Evolutionary conservation across 1,140 invertebrate genomes (phyloP), one percentile per base, ranked within the genome.

Genomic region (Zaprionus inermis): DNA sequence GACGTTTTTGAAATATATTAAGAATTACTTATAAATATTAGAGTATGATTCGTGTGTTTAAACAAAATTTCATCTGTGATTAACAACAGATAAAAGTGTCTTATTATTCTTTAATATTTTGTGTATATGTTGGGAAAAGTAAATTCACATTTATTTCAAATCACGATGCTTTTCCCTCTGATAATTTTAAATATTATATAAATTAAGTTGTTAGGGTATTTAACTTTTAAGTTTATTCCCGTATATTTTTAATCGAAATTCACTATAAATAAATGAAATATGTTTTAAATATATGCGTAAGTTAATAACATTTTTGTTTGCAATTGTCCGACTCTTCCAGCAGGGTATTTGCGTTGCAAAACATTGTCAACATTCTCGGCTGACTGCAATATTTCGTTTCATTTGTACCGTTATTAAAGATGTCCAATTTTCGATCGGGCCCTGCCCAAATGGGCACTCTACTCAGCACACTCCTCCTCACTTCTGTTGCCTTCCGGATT

Each of bases 371-470:
- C 38, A 44, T 44, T 41, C 0, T 5, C 18, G 11, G n/a, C 16
- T 54, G 56, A 12, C 44, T 18, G 52, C 44, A 65, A 55, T 81
- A 41, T 71, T 71, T 65, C 20, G 54, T 51, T 65, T 20, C 52
- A 60, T 66, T 66, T 64, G 54, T 60, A 5, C 44, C 28, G 70
- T 73, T 64, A 63, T 70, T 63, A 56, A 70, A 58, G 58, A 57
- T 52, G 66, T 49, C 44, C 16, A 68, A 67, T 52, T 61, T 75
- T 78, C 76, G 76, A 58, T 77, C 49, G 55, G 59, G 16, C 22
- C 16, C 34, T 7, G 12, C 20, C 7, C 30, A 24, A 24, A 24
- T 24, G 22, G 52, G 51, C 20, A 70, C 55, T 6, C 59, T 51
- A 30, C 38, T 9, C n/a, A 2, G 14, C 38, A 16, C n/a, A 3